phyloP scores from a whole-genome alignment of 23 tunicate species.

The Oikopleura albicans region DNA sequence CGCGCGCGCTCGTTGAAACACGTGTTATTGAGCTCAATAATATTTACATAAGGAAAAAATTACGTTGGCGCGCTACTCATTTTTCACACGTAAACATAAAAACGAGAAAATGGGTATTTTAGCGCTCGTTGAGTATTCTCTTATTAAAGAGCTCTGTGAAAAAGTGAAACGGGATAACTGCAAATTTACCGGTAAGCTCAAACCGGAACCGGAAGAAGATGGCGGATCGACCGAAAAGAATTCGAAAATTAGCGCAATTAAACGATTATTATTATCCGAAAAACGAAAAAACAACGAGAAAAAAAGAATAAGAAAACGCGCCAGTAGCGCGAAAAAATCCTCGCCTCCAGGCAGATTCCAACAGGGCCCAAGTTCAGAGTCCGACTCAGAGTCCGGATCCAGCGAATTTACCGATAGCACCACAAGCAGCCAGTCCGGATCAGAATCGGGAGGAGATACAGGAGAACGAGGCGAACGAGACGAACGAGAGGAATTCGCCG shows the following conservation, averaged over 20 bases:
- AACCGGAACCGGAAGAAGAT: neutral
- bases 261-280: neutral
- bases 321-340: too few species aligned
- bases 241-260: neutral
- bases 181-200: neutral
- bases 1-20: too few species aligned
- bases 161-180: neutral
- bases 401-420: too few species aligned
- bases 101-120: neutral
- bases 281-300: neutral
- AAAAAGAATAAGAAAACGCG: too few species aligned
- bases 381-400: too few species aligned
- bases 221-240: neutral
- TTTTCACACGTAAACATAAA: too few species aligned
- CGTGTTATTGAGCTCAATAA: too few species aligned
- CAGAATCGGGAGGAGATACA: neutral
- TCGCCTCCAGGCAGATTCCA: too few species aligned
- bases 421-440: neutral
- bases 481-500: neutral
- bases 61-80: too few species aligned
- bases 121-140: neutral
- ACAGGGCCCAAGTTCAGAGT: too few species aligned
- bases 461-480: too few species aligned
- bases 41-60: too few species aligned
- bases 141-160: neutral